Evolutionary conservation across 2,797 vertebrate species (phyloP).

Genomic region (Sebastes matsubarae): DNA sequence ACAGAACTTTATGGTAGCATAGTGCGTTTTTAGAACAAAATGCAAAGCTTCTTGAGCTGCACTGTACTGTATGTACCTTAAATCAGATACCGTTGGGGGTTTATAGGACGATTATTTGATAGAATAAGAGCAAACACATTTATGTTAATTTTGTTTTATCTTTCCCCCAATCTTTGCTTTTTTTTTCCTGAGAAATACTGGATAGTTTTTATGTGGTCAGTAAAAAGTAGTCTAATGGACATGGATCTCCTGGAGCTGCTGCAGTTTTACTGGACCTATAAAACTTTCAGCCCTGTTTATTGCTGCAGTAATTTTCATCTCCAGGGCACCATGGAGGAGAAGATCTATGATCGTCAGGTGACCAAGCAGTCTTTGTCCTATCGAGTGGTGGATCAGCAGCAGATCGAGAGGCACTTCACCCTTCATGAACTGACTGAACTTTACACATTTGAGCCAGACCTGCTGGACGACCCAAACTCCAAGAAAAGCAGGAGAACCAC

Average conservation of each 20-base stretch:
- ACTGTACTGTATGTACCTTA: not conserved
- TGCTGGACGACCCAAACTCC: conserved; percentile 89
- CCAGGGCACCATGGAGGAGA: conserved; percentile 99
- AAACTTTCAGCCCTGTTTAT: not conserved
- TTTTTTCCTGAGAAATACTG: not conserved
- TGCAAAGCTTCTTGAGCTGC: not conserved
- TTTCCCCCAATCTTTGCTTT: not conserved
- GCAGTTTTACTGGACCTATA: not conserved
- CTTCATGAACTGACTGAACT: conserved; percentile 94
- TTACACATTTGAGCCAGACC: conserved; percentile 93
- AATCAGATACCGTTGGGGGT: not conserved
- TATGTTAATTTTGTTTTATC: not conserved
- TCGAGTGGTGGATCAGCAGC: conserved; percentile 97
- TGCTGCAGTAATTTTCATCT: not conserved
- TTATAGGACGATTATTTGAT: not conserved
- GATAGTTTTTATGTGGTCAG: not conserved
- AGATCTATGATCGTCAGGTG: conserved; percentile 98
- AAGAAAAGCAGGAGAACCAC: conserved; percentile 90
- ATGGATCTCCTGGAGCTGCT: not conserved
- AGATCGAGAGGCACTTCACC: conserved; percentile 97
- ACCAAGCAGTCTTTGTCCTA: conserved; percentile 95
- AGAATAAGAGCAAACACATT: not conserved
- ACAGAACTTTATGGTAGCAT: not conserved
- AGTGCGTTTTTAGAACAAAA: not conserved
- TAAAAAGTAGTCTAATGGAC: not conserved